Conservation (phyloP, 2,113 vertebrate genomes). For the Sinocyclocheilus anshuiensis region DNA sequence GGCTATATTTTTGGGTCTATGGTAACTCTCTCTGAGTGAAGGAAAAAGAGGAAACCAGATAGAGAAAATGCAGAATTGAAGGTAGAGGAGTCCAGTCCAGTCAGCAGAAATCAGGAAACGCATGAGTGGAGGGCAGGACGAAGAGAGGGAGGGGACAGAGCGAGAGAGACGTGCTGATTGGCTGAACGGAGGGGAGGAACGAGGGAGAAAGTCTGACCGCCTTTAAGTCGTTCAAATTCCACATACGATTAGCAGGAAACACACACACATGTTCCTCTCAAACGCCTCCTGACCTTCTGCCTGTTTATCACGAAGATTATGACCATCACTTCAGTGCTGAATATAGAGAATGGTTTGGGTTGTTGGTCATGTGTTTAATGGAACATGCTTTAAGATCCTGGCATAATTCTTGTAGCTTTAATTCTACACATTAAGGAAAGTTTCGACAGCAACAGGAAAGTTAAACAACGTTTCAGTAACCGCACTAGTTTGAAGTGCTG, state of each 20-base stretch:
- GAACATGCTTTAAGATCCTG: no score
- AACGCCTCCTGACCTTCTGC: neutral
- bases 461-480: neutral
- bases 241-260: slow-evolving; percentile 39
- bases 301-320: neutral
- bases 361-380: no score
- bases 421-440: neutral
- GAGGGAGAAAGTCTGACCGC: slow-evolving; percentile 52
- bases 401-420: neutral
- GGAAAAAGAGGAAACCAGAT: neutral
- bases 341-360: neutral
- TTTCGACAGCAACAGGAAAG: neutral
- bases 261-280: neutral
- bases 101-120: slow-evolving; percentile 45
- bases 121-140: neutral
- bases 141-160: neutral
- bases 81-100: neutral
- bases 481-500: neutral
- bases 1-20: neutral
- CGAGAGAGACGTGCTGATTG: neutral
- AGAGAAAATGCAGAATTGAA: slow-evolving; percentile 11
- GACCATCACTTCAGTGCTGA: neutral
- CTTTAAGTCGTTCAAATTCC: slow-evolving; percentile 34
- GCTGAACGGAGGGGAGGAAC: neutral
- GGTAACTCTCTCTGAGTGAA: neutral